Evolutionary conservation across 1,140 invertebrate species (phyloP).

Genomic region (Maconellicoccus hirsutus): DNA sequence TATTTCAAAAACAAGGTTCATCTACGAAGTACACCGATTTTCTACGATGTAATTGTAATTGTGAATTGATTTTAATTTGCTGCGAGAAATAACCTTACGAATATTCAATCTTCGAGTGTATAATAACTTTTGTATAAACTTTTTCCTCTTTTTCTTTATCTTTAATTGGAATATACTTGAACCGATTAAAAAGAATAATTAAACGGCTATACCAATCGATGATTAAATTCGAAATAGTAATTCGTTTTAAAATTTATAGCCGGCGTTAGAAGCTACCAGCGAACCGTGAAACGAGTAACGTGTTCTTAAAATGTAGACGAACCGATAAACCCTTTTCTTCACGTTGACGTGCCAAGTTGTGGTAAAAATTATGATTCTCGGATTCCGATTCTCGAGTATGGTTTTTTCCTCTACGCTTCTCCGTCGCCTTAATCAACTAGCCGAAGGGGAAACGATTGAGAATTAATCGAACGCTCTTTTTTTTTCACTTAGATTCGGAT

Average conservation of each 20-base stretch:
- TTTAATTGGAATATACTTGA: slow-evolving; percentile 11
- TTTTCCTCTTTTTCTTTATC: not conserved
- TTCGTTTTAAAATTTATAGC: slow-evolving; percentile 20
- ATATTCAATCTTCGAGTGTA: no score
- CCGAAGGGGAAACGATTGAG: not conserved
- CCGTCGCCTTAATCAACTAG: not conserved
- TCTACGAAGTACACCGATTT: no score
- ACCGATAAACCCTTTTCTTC: not conserved
- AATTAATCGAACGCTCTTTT: slow-evolving; percentile 1
- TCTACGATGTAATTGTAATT: no score
- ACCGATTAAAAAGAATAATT: slow-evolving; percentile 15
- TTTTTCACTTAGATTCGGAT: not conserved
- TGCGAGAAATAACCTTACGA: no score
- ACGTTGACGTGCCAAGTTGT: not conserved
- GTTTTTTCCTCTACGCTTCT: not conserved
- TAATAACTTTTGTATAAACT: no score
- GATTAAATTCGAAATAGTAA: slow-evolving; percentile 16
- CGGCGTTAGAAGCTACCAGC: slow-evolving; percentile 18
- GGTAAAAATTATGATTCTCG: slow-evolving; percentile 14
- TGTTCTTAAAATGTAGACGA: slow-evolving; percentile 15
- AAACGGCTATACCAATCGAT: slow-evolving; percentile 11
- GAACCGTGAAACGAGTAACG: slow-evolving; percentile 13
- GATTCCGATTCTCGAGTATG: not conserved
- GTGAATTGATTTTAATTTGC: no score
- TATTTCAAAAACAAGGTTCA: no score